Percentiles rank a stretch among this genome's conserved stretches.
These are phyloP conservation scores for Eupithecia vulgata DNA, from an alignment of 2,888 invertebrate genomes.

Conservation along the genomic window DNA sequence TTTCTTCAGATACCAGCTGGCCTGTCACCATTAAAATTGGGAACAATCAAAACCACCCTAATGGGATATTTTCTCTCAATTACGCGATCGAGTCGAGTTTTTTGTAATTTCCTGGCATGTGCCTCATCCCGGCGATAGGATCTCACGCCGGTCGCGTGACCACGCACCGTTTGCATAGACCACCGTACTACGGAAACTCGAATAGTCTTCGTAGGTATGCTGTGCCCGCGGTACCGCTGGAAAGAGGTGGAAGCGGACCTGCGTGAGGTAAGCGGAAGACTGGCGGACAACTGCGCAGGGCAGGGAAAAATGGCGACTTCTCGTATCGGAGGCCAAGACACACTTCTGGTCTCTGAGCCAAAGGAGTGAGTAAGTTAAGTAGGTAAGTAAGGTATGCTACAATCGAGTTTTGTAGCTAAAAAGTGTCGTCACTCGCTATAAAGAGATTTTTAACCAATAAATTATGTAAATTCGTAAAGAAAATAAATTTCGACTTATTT, in stretches of 20 bases:
- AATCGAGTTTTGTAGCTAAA: neutral
- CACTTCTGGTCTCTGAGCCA: too few species aligned
- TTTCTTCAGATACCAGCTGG: slow-evolving; percentile 4
- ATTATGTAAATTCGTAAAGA: too few species aligned
- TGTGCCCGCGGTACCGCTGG: too few species aligned
- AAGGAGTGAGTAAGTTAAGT: too few species aligned
- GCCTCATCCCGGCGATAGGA: slow-evolving; percentile 67
- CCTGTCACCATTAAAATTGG: slow-evolving; percentile 11
- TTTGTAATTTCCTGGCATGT: slow-evolving; percentile 51
- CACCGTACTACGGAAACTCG: slow-evolving; percentile 14
- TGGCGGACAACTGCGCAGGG: too few species aligned
- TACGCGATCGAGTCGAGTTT: slow-evolving; percentile 34
- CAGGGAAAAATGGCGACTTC: too few species aligned
- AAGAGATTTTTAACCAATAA: neutral
- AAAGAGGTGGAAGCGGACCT: too few species aligned
- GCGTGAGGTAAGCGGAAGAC: too few species aligned
- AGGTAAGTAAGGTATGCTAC: neutral
- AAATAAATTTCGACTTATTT: too few species aligned
- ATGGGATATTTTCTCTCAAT: slow-evolving; percentile 17
- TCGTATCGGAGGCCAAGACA: too few species aligned
- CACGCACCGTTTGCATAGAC: slow-evolving; percentile 55
- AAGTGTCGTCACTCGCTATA: neutral
- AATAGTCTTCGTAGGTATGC: neutral
- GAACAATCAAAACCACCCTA: slow-evolving; percentile 16
- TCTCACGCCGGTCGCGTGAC: slow-evolving; percentile 72